Base-by-base conservation (phyloP, 1,140 invertebrate species). In the Trinorchestia longiramus region DNA sequence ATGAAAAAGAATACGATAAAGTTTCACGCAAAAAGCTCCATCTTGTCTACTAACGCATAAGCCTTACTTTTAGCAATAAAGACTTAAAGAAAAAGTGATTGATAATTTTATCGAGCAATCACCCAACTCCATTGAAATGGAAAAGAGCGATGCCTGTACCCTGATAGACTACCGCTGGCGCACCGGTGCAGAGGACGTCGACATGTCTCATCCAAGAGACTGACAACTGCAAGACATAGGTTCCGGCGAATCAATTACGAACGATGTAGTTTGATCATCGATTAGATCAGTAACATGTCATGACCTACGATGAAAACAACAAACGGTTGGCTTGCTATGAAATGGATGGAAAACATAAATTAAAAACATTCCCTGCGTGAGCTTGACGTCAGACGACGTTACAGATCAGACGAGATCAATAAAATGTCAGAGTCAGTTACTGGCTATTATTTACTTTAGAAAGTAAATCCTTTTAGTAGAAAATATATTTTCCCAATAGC, bases 31-130 rank as follows among this genome's bases (percentile, higher is more conserved):
- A 47, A 94, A 94, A 94, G 92, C 92, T 45, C 44, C 92, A 94
- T 94, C 92, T 43, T 40, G 44, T 94, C 92, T 45, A 45, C 92
- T 94, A 45, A 94, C 44, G 92, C 92, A 47, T 45, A 94, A 94
- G 92, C 92, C 92, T 94, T 94, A 94, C 36, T 94, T 40, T 43
- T 94, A 94, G 41, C 92, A 44, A 94, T 94, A 94, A 44, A 94
- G 92, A 94, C 92, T 94, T 94, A 94, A 94, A 94, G 43, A 94
- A 94, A 44, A 94, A 43, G 92, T 94, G 92, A 94, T 94, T 94
- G 92, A 94, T 94, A 94, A 94, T 94, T 94, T 94, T 94, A 94
- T 94, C 4, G 36, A 45, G 43, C 92, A 45, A 43, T 45, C 92
- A 44, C 88, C 43, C n/a, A 3, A 4, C 88, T 90, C 88, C 88